Evolutionary conservation across 2,888 invertebrate genomes (phyloP).

Genomic region (Mechanitis messenoides): DNA sequence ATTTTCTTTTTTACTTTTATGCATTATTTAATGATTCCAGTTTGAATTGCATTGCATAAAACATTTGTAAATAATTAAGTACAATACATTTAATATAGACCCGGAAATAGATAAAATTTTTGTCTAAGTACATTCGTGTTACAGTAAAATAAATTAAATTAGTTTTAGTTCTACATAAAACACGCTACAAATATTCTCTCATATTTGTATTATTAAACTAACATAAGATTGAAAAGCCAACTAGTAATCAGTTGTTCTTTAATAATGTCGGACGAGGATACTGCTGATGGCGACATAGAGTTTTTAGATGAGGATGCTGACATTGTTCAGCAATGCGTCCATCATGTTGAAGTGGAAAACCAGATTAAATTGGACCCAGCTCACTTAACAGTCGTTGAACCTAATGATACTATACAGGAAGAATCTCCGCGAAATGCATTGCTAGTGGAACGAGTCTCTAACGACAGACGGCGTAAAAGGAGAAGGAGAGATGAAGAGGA

Average conservation of each 20-base stretch:
- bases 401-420: background rate
- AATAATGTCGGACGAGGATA: slow-evolving; percentile 42
- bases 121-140: no score
- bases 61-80: no score
- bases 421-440: slow-evolving; percentile 3
- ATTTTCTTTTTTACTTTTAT: no score
- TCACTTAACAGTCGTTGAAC: background rate
- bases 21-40: no score
- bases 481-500: slow-evolving; percentile 49
- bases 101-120: no score
- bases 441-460: slow-evolving; percentile 40
- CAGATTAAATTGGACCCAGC: background rate
- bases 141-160: no score
- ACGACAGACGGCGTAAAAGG: slow-evolving; percentile 28
- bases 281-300: slow-evolving; percentile 56
- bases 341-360: slow-evolving; percentile 28
- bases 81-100: no score
- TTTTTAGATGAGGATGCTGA: slow-evolving; percentile 70
- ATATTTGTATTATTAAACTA: no score
- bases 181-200: no score
- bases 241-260: background rate
- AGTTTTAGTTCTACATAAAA: no score
- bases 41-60: no score
- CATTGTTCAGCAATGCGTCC: slow-evolving; percentile 62
- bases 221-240: no score